Conservation (phyloP, 2,888 invertebrate species). For the Drosophila paramelanica region DNA sequence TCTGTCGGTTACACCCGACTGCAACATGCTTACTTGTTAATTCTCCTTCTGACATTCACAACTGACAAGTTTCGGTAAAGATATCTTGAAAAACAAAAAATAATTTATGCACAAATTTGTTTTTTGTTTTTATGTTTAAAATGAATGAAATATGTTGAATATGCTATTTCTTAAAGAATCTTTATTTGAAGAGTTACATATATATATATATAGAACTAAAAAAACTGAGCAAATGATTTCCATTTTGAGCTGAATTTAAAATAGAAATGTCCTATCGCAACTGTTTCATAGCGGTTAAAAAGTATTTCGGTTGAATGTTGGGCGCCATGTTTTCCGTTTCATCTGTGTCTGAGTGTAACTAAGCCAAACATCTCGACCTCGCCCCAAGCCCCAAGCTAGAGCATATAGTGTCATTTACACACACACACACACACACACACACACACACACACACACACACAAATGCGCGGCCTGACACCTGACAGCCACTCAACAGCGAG, state of each 20-base stretch:
- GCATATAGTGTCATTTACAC: conserved; percentile 60
- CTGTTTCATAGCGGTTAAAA: conserved; percentile 3
- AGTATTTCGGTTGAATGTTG: background rate
- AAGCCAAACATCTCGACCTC: conserved; percentile 59
- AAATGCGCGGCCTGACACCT: conserved; percentile 68
- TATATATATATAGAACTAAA: no score
- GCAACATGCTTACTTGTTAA: no score
- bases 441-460: conserved; percentile 41
- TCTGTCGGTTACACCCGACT: no score
- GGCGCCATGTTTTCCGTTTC: conserved; percentile 32
- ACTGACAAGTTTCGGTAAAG: no score
- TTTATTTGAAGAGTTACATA: no score
- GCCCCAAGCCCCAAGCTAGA: conserved; percentile 24
- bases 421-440: conserved; percentile 13
- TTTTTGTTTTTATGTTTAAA: no score
- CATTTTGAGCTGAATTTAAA: background rate
- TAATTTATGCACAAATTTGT: no score
- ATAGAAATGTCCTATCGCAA: background rate
- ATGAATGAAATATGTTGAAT: no score
- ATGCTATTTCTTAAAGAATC: no score
- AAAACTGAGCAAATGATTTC: background rate
- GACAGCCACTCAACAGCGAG: conserved; percentile 76
- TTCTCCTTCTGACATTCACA: no score
- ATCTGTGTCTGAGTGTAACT: conserved; percentile 23
- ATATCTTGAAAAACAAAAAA: no score